phyloP scores from a whole-genome alignment of 2,888 invertebrate species.

The Lepidochitona cinerea region DNA sequence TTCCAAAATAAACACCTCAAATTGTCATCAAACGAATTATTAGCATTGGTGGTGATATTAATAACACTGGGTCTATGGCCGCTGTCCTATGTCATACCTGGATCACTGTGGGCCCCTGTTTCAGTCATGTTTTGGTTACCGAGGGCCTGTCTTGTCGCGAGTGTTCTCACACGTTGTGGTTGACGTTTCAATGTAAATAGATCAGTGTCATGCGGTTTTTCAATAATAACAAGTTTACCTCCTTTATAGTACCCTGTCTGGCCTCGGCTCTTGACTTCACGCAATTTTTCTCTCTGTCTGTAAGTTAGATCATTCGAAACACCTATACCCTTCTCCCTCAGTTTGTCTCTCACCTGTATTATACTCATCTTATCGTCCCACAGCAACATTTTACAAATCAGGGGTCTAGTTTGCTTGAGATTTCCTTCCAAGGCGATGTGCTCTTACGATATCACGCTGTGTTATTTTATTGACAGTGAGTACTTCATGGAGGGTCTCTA shows the following conservation, averaged over 20 bases:
- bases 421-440: neutral
- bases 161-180: no score
- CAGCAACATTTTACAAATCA: neutral
- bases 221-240: neutral
- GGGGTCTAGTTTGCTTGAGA: neutral
- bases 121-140: no score
- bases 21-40: no score
- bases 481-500: neutral
- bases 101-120: no score
- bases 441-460: neutral
- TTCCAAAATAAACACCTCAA: neutral
- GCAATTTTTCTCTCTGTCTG: neutral
- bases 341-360: neutral
- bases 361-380: neutral
- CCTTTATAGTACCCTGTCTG: no score
- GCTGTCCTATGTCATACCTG: no score
- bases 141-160: no score
- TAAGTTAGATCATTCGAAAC: neutral
- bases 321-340: neutral
- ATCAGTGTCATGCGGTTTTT: neutral
- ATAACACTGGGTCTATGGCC: no score
- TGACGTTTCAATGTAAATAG: no score
- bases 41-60: no score
- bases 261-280: neutral
- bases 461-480: neutral